Conservation (phyloP, 2,797 vertebrate species). For the Liasis olivaceus region DNA sequence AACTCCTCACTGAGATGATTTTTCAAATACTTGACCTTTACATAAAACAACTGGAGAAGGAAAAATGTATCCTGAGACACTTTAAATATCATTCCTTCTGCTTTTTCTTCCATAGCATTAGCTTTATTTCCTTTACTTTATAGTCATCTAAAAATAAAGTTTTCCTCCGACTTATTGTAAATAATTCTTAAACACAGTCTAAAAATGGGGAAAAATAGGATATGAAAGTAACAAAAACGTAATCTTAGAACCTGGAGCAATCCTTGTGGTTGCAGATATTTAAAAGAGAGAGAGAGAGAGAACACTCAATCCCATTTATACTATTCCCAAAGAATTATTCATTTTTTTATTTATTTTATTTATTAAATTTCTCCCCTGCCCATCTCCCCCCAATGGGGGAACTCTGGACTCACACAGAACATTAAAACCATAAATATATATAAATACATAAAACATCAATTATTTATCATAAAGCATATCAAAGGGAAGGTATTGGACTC, state of each 20-base stretch:
- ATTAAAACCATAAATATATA: too few species aligned
- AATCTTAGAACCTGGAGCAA: not conserved
- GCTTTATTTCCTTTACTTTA: slow-evolving; percentile 45
- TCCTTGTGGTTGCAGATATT: not conserved
- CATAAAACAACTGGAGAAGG: slow-evolving; percentile 23
- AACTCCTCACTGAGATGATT: slow-evolving; percentile 51
- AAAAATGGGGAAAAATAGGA: slow-evolving; percentile 43
- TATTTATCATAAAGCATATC: not conserved
- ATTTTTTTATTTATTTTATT: too few species aligned
- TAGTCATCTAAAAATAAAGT: slow-evolving; percentile 26
- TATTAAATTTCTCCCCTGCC: too few species aligned
- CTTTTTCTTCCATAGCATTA: slow-evolving; percentile 38
- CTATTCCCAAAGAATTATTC: not conserved
- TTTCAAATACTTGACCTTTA: slow-evolving; percentile 57
- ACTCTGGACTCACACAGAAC: too few species aligned
- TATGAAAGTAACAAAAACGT: slow-evolving; percentile 44
- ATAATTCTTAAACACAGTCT: slow-evolving; percentile 3
- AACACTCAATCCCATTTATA: not conserved
- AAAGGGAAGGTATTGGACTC: not conserved
- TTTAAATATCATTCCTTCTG: slow-evolving; percentile 47
- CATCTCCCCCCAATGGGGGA: too few species aligned
- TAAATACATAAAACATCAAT: not conserved
- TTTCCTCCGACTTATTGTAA: slow-evolving; percentile 15
- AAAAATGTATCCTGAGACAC: slow-evolving; percentile 41
- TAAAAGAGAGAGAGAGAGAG: too few species aligned